Percentiles rank a stretch among this genome's conserved stretches.
Evolutionary conservation across 2,113 vertebrate genomes (phyloP).

Genomic region (Barbus barbus): DNA sequence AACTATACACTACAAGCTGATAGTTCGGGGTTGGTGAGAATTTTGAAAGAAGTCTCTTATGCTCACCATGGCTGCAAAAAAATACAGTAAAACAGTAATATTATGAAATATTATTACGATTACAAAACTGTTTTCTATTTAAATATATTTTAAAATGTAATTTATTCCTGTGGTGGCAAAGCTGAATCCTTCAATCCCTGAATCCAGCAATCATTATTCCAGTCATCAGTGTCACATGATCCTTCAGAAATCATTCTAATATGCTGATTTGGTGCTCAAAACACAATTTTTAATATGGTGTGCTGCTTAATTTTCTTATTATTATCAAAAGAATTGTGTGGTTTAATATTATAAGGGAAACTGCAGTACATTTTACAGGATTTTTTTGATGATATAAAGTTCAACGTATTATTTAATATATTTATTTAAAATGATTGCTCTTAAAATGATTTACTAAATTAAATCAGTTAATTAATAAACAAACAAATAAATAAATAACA

Average conservation of each 20-base stretch:
- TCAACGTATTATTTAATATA: too few relatives aligned
- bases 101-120: not conserved
- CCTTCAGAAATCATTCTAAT: not conserved
- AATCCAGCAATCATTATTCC: not conserved
- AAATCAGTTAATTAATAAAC: too few relatives aligned
- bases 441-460: too few relatives aligned
- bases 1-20: not conserved
- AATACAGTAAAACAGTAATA: not conserved
- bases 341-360: too few relatives aligned
- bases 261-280: not conserved
- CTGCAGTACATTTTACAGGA: too few relatives aligned
- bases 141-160: not conserved
- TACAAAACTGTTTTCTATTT: not conserved
- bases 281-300: not conserved
- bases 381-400: too few relatives aligned
- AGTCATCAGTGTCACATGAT: not conserved
- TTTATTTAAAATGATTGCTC: too few relatives aligned
- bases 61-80: not conserved
- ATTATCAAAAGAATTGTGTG: too few relatives aligned
- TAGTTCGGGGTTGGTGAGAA: not conserved
- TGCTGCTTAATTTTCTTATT: too few relatives aligned
- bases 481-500: too few relatives aligned
- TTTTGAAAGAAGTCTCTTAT: not conserved
- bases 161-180: not conserved
- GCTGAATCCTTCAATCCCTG: too few relatives aligned